A percentile compares a stretch with the other conserved stretches of the same genome.
Evolutionary conservation across 2,888 invertebrate species (phyloP).

Genomic region (Chymomyza fuscimana): DNA sequence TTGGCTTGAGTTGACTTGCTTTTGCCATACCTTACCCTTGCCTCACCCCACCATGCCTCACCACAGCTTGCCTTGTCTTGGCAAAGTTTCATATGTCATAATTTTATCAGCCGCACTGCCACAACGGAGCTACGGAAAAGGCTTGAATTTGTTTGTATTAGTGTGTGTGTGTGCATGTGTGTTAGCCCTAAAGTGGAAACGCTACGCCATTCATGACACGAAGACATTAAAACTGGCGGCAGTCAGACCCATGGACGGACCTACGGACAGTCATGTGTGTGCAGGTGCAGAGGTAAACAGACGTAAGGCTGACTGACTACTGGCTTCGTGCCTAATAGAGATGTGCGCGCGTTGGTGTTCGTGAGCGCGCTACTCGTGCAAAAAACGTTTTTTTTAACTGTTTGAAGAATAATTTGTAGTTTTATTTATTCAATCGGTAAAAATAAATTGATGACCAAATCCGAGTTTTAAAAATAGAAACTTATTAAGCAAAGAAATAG

Average conservation of each 20-base stretch:
- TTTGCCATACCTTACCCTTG: conserved; percentile 4
- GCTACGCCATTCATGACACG: conserved; percentile 73
- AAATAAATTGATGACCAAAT: no score
- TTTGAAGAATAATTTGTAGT: no score
- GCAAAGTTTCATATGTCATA: conserved; percentile 75
- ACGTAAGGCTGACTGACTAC: conserved; percentile 22
- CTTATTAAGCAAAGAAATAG: no score
- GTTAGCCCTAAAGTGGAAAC: conserved; percentile 66
- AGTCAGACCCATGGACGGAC: conserved; percentile 49
- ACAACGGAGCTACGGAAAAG: conserved; percentile 45
- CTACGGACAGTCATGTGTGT: conserved; percentile 3
- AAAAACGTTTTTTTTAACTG: background rate
- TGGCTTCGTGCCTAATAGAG: conserved; percentile 29
- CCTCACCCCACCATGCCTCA: background rate
- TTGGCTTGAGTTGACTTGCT: conserved; percentile 2
- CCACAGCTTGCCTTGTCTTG: conserved; percentile 50
- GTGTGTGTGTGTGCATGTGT: conserved; percentile 13
- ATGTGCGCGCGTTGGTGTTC: conserved; percentile 21
- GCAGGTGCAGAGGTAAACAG: conserved; percentile 7
- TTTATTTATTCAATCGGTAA: no score
- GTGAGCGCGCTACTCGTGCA: conserved; percentile 1
- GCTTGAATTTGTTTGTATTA: conserved; percentile 20
- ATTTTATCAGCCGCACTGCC: conserved; percentile 60
- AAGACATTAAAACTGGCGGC: conserved; percentile 69
- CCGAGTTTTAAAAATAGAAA: no score